Base-by-base conservation (phyloP, 2,797 vertebrate genomes). In the Danio aesculapii region DNA sequence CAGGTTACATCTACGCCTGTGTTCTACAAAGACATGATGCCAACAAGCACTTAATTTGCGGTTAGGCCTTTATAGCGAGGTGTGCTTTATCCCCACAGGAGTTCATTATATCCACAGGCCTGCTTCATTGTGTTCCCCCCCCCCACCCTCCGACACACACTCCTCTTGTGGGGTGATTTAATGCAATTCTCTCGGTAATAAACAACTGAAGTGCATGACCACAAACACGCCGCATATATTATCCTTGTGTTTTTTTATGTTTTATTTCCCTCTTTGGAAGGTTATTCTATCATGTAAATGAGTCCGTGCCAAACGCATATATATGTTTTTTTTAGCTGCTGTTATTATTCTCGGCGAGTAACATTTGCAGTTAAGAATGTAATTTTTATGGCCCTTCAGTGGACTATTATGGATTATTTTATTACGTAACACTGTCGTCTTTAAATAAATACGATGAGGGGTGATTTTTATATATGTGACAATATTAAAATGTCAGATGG, bases 91-190 rank as follows among this genome's bases (percentile, higher is more conserved):
- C 93, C 94, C 94, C 94, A 86, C 82, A 91, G 93, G 94, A 94
- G 94, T 95, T 95, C 93, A 95, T 95, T 95, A 95, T 93, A 95
- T 92, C 88, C 91, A 92, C 91, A 92, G 91, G 92, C 70, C 92
- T 91, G 90, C 92, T 92, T 93, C 91, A 86, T 93, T 93, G 78
- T 81, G 21, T 92, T 90, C 89, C 87, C 87, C 85, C 84, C 70
- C 81, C n/a, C n/a, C n/a, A n/a, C n/a, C n/a, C n/a, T n/a, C 83
- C 88, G 87, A 90, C 86, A 92, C 92, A 91, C 88, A 89, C 93
- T 94, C 92, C 94, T 94, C 92, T 92, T 91, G 93, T 95, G 93
- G 93, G 92, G 93, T 94, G 93, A 94, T 94, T 95, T 95, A 95
- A 94, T 92, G 92, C 90, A 91, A 88, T 92, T 94, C 94, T 94